A percentile compares a stretch with the other conserved stretches of the same genome.
Evolutionary conservation across 2,113 vertebrate genomes (phyloP).

Genomic region (Pontoporia blainvillei): DNA sequence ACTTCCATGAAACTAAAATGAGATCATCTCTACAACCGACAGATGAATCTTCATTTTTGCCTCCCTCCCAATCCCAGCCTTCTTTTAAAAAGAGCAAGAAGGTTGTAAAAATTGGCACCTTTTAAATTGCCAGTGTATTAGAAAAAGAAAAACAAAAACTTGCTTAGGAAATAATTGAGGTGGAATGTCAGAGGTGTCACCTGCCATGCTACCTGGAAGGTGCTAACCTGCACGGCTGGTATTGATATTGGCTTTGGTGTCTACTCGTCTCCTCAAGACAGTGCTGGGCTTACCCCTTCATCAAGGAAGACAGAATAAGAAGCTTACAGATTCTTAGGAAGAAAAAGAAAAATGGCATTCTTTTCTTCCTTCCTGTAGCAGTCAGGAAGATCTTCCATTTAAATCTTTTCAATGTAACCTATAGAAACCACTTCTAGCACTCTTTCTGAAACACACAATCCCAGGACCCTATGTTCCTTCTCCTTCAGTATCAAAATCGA

Average conservation of each 20-base stretch:
- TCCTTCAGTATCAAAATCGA: neutral
- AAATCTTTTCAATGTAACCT: neutral
- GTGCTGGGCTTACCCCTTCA: neutral
- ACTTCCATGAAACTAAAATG: neutral
- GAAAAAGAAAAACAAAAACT: constrained; percentile 15
- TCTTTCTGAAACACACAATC: neutral
- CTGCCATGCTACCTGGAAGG: constrained; percentile 17
- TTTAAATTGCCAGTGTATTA: constrained; percentile 50
- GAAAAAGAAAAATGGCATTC: neutral
- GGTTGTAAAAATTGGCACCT: constrained; percentile 27
- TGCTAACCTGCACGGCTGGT: neutral
- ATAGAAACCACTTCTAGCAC: neutral
- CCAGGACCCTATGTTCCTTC: neutral
- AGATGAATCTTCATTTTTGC: neutral
- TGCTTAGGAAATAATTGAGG: constrained; percentile 47
- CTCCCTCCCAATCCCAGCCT: neutral
- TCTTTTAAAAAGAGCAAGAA: constrained; percentile 26
- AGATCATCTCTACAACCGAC: neutral
- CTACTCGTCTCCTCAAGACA: neutral
- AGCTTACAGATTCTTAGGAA: neutral
- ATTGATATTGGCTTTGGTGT: neutral
- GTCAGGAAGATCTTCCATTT: neutral
- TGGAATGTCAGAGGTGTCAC: constrained; percentile 24
- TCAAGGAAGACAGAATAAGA: neutral
- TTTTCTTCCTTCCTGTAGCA: neutral